A percentile compares a stretch with the other conserved stretches of the same genome.
Evolutionary conservation across 1,140 invertebrate species (phyloP).

Genomic region (Aradophagus sp.): DNA sequence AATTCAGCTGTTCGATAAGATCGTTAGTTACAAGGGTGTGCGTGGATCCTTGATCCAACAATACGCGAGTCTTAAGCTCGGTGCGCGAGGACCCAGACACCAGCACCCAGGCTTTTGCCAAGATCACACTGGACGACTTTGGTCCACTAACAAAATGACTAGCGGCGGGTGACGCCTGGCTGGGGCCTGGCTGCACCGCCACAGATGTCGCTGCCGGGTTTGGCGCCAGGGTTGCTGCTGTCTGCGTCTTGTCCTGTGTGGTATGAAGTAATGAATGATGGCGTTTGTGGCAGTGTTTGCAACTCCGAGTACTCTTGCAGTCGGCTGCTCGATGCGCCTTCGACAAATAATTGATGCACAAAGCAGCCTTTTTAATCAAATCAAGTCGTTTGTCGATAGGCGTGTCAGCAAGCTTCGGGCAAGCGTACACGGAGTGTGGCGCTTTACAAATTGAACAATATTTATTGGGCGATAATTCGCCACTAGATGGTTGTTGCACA

Average conservation of each 20-base stretch:
- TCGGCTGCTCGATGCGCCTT: too few relatives aligned
- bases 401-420: neutral
- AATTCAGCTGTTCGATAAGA: neutral
- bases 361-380: slow-evolving; percentile 5
- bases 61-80: neutral
- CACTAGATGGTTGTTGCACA: too few relatives aligned
- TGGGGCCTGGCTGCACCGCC: too few relatives aligned
- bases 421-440: neutral
- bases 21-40: slow-evolving; percentile 1
- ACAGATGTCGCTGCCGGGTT: neutral
- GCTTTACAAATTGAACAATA: slow-evolving; percentile 1
- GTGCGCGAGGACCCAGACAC: neutral
- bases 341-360: slow-evolving; percentile 3
- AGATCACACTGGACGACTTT: neutral
- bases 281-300: too few relatives aligned
- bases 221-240: neutral
- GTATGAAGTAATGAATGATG: slow-evolving; percentile 1
- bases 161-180: neutral
- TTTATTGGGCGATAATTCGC: too few relatives aligned
- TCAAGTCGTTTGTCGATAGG: neutral
- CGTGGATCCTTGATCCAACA: slow-evolving; percentile 28
- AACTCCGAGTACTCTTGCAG: too few relatives aligned
- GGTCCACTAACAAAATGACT: neutral
- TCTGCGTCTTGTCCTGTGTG: neutral
- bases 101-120: slow-evolving; percentile 8